A percentile compares a stretch with the other conserved stretches of the same genome.
These are phyloP conservation scores for Peromyscus polionotus DNA, from an alignment of 2,113 vertebrate genomes.

Conservation along the genomic window DNA sequence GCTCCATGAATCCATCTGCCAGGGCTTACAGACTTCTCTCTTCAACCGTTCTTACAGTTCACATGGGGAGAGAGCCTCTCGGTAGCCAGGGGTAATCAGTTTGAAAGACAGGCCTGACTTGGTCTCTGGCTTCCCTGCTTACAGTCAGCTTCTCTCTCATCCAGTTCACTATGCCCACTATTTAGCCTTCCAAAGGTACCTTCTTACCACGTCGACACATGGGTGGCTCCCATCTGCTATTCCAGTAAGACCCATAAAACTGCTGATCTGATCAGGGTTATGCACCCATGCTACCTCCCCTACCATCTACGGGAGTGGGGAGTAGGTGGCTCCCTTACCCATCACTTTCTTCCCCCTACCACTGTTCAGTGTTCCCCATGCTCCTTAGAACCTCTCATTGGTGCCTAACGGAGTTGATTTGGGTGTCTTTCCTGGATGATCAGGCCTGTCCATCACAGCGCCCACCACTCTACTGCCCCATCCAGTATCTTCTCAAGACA, in stretches of 20 bases:
- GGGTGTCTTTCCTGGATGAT: neutral
- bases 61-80: neutral
- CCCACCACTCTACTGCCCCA: fast-evolving
- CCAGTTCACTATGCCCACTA: neutral
- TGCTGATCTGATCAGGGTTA: neutral
- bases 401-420: fast-evolving
- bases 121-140: neutral
- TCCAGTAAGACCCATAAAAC: neutral
- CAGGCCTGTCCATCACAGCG: fast-evolving
- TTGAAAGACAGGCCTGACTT: neutral
- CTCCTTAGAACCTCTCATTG: neutral
- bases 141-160: neutral
- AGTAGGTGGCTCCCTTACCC: neutral
- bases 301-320: too few relatives aligned
- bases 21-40: neutral
- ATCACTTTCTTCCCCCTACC: neutral
- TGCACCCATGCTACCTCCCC: fast-evolving
- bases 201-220: neutral
- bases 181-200: conserved; percentile 7
- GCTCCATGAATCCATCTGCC: neutral
- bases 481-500: neutral
- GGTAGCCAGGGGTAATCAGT: neutral
- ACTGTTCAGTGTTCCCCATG: neutral
- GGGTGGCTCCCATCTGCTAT: neutral
- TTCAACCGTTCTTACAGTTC: neutral